These are phyloP conservation scores for Pomacea maculata DNA, from an alignment of 1,140 invertebrate genomes.

Conservation along the genomic window DNA sequence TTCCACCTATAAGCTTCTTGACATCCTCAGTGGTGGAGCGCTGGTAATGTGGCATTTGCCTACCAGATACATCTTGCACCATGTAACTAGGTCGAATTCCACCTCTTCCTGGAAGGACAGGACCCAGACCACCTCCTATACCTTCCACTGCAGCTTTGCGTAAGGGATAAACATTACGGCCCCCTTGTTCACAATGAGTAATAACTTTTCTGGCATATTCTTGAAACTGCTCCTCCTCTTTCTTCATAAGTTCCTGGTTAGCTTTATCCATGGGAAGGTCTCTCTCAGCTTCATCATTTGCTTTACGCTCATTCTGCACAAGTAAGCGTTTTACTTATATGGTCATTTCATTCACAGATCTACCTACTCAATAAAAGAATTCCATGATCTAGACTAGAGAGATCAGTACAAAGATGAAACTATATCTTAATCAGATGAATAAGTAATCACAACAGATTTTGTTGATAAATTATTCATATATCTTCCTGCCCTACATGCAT, in stretches of 20 bases:
- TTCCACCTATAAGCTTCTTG: conserved; percentile 56
- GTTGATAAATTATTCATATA: no score
- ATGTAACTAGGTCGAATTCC: conserved; percentile 63
- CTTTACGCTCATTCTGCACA: conserved; percentile 41
- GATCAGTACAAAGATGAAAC: no score
- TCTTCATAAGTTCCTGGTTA: conserved; percentile 52
- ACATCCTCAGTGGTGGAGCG: conserved; percentile 54
- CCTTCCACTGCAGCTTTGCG: conserved; percentile 57
- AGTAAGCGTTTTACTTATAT: background rate
- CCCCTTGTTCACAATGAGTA: conserved; percentile 61
- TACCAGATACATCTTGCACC: conserved; percentile 56
- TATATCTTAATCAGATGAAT: no score
- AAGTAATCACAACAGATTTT: no score
- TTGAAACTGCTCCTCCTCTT: conserved; percentile 64
- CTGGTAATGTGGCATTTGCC: conserved; percentile 61
- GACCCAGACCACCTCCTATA: conserved; percentile 57
- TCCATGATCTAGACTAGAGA: no score
- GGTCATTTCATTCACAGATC: no score
- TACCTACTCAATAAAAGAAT: no score
- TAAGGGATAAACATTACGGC: conserved; percentile 62
- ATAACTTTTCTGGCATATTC: conserved; percentile 64
- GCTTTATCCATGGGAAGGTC: conserved; percentile 52
- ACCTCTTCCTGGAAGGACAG: conserved; percentile 59
- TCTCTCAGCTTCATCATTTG: conserved; percentile 37
- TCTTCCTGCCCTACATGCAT: no score